Evolutionary conservation across 2,113 vertebrate genomes (phyloP).

Genomic region (Jaculus jaculus): DNA sequence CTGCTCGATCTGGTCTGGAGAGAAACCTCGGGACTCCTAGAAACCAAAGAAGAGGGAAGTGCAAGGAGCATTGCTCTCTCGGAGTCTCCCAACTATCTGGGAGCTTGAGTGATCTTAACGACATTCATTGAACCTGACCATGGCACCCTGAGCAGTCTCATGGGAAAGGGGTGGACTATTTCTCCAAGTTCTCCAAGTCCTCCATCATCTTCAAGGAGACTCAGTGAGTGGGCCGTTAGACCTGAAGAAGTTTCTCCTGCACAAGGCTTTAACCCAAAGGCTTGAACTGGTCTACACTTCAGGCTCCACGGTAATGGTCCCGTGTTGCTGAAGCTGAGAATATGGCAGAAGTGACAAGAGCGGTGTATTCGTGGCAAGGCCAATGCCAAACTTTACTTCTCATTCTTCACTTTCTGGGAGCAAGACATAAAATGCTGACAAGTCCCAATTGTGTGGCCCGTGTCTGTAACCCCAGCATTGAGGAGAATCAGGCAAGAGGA

Average conservation of each 20-base stretch:
- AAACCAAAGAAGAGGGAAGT: constrained; percentile 53
- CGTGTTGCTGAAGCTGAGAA: not conserved
- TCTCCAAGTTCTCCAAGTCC: no score
- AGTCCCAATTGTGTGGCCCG: not conserved
- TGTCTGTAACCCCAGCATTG: not conserved
- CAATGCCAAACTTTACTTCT: not conserved
- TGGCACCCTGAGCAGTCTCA: not conserved
- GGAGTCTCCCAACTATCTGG: not conserved
- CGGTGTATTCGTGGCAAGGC: not conserved
- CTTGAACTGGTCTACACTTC: not conserved
- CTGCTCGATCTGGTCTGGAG: constrained; percentile 56
- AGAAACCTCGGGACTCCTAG: constrained; percentile 47
- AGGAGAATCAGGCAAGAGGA: no score
- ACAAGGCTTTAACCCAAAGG: not conserved
- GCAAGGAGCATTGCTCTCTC: not conserved
- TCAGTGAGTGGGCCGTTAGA: fast-evolving
- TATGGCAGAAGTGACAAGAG: not conserved
- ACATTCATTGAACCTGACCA: not conserved
- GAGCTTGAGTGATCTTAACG: no score
- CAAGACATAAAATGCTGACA: not conserved
- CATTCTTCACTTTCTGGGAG: not conserved
- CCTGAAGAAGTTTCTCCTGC: fast-evolving
- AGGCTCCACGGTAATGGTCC: not conserved
- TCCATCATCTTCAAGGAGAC: not conserved
- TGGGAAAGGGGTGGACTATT: no score